These are phyloP conservation scores for Dynastes hyllus DNA, from an alignment of 2,888 invertebrate genomes.

Conservation along the genomic window DNA sequence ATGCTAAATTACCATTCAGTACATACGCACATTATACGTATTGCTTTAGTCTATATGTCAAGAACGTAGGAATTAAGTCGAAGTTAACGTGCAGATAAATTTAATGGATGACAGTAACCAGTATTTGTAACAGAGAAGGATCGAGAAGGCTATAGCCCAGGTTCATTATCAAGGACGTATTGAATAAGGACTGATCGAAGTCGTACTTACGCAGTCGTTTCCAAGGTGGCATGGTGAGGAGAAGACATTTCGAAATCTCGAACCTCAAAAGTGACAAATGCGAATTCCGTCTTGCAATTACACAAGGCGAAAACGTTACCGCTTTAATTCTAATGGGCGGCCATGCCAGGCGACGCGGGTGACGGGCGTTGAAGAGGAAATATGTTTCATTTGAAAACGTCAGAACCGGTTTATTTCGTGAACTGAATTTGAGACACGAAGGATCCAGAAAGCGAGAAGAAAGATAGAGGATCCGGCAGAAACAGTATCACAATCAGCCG, in stretches of 20 bases:
- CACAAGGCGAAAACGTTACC: conserved; percentile 43
- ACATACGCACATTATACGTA: conserved; percentile 7
- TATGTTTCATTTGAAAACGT: conserved; percentile 48
- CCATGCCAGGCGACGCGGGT: conserved; percentile 25
- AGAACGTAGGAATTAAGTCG: conserved; percentile 8
- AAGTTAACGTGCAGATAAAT: conserved; percentile 29
- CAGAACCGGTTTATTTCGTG: conserved; percentile 46
- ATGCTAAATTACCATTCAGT: conserved; percentile 14
- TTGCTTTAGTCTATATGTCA: conserved; percentile 1
- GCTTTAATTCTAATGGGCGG: conserved; percentile 47
- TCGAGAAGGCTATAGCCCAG: neutral
- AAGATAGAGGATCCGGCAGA: conserved; percentile 16
- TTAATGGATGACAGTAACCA: conserved; percentile 22
- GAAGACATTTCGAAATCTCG: conserved; percentile 44
- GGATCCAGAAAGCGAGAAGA: conserved; percentile 18
- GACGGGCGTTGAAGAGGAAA: conserved; percentile 38
- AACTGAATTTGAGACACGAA: conserved; percentile 44
- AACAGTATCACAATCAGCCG: conserved; percentile 15
- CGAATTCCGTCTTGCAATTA: conserved; percentile 45
- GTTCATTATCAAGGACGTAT: conserved; percentile 38
- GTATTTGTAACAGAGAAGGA: conserved; percentile 25
- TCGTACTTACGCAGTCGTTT: conserved; percentile 14
- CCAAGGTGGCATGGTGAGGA: conserved; percentile 4
- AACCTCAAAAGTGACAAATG: conserved; percentile 46
- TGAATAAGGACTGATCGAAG: conserved; percentile 29